Conservation (phyloP, 92 coral and sea anemone species). For the Pocillopora grandis region DNA sequence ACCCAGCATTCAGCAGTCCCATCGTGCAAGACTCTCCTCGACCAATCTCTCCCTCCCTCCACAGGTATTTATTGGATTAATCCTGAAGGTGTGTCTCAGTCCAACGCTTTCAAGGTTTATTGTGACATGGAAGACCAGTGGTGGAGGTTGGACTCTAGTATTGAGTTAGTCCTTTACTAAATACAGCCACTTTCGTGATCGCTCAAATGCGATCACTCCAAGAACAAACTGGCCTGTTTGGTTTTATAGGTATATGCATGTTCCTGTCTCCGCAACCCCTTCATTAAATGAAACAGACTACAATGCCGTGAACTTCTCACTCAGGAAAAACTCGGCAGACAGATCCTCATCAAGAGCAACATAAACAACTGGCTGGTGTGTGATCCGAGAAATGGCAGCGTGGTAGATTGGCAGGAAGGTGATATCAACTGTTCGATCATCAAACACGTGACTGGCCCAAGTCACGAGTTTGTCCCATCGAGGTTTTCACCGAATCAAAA, state of each 20-base stretch:
- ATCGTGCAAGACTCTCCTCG: slow-evolving; percentile 31
- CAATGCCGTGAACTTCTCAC: slow-evolving; percentile 23
- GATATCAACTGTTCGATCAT: too few relatives aligned
- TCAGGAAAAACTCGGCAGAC: slow-evolving; percentile 53
- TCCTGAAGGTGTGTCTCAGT: slow-evolving; percentile 38
- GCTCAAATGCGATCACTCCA: slow-evolving; percentile 20
- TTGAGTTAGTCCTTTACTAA: slow-evolving; percentile 32
- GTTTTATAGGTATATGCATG: background rate
- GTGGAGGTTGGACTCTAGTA: slow-evolving; percentile 13
- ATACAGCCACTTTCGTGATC: background rate
- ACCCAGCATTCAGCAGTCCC: background rate
- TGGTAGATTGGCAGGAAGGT: too few relatives aligned
- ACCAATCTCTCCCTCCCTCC: background rate
- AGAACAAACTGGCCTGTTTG: slow-evolving; percentile 9
- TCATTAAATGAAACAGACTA: slow-evolving; percentile 50
- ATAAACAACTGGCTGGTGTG: slow-evolving; percentile 70
- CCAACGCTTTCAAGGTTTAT: slow-evolving; percentile 50
- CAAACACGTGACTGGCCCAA: slow-evolving; percentile 20
- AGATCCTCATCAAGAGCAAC: slow-evolving; percentile 64
- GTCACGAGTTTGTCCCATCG: background rate
- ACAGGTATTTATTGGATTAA: slow-evolving; percentile 67
- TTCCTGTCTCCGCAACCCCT: slow-evolving; percentile 18
- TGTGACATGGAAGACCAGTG: slow-evolving; percentile 46
- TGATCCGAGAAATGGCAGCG: slow-evolving; percentile 36
- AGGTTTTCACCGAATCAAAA: background rate